phyloP scores from a whole-genome alignment of 2,797 vertebrate genomes.

The Simalia tracyae region DNA sequence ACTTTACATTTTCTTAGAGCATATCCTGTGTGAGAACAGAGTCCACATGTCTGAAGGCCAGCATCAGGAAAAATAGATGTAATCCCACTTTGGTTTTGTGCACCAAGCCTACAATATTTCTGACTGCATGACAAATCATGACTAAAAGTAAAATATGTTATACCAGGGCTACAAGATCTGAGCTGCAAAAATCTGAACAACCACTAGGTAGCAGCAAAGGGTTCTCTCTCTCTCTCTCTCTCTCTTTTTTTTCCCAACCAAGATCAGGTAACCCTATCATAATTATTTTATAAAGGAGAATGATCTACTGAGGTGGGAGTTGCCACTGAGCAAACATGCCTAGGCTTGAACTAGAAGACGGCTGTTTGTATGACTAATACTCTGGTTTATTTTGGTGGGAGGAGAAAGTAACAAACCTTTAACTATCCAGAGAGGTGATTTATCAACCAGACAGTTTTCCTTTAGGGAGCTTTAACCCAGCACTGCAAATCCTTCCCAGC shows the following conservation, averaged over 20 bases:
- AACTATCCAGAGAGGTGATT: slow-evolving; percentile 27
- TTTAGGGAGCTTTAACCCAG: slow-evolving; percentile 31
- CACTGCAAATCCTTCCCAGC: slow-evolving; percentile 28
- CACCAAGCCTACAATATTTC: neutral
- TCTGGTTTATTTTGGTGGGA: slow-evolving; percentile 10
- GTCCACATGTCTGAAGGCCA: neutral
- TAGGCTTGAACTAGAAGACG: neutral
- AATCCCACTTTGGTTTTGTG: neutral
- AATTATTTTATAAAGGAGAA: neutral
- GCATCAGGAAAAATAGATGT: neutral
- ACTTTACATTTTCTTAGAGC: neutral
- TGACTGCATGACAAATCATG: neutral
- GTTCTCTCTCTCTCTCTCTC: neutral
- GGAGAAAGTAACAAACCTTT: slow-evolving; percentile 4
- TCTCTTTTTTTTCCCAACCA: neutral
- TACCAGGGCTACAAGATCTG: neutral
- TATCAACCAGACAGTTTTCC: slow-evolving; percentile 46
- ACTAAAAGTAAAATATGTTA: neutral
- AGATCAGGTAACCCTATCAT: neutral
- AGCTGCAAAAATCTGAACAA: neutral
- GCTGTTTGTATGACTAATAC: neutral
- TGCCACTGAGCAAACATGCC: neutral
- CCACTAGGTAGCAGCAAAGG: neutral
- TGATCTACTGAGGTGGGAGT: neutral
- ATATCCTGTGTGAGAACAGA: too few relatives aligned